Conservation (phyloP, 1,140 invertebrate genomes). For the Danaus melanippus region DNA sequence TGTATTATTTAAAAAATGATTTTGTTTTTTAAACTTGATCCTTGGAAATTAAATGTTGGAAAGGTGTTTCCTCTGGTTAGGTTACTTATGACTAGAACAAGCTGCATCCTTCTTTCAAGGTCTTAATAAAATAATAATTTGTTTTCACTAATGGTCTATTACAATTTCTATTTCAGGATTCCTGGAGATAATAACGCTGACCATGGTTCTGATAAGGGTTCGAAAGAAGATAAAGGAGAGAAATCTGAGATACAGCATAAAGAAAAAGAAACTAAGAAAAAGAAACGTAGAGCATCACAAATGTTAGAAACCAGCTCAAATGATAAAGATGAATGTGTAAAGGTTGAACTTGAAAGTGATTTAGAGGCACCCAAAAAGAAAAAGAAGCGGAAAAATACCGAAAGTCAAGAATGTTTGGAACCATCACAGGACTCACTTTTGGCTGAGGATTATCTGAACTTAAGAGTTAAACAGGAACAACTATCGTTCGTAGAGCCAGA, state of each 20-base stretch:
- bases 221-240: background rate
- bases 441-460: conserved; percentile 27
- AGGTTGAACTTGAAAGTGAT: conserved; percentile 36
- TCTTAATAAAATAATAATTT: too few relatives aligned
- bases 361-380: conserved; percentile 20
- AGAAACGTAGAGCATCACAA: conserved; percentile 16
- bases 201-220: background rate
- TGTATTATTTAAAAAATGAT: too few relatives aligned
- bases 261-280: conserved; percentile 29
- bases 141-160: too few relatives aligned
- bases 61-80: too few relatives aligned
- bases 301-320: conserved; percentile 12
- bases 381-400: conserved; percentile 18
- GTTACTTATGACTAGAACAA: too few relatives aligned
- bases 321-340: conserved; percentile 26
- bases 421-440: conserved; percentile 12
- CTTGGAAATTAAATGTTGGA: too few relatives aligned
- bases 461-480: conserved; percentile 26
- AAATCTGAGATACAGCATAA: conserved; percentile 5
- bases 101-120: too few relatives aligned
- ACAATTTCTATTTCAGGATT: conserved; percentile 4
- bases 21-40: too few relatives aligned
- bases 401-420: background rate
- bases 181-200: conserved; percentile 6
- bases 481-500: conserved; percentile 12